Percentiles rank a stretch among this genome's conserved stretches.
Conservation (phyloP, 1,140 invertebrate genomes). For the Hydropsyche tenuis region DNA sequence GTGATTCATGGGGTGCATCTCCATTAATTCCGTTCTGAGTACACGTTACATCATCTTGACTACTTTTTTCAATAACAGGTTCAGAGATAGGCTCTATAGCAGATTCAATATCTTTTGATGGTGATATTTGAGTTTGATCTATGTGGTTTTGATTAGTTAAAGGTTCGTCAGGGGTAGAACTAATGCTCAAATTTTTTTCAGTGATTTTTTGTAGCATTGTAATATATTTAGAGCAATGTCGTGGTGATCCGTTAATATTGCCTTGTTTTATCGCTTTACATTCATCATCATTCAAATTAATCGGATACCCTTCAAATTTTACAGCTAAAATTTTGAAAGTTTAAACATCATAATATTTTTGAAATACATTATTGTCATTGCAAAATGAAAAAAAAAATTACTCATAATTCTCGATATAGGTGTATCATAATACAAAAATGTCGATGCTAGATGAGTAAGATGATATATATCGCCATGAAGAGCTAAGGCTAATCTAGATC, state of each 20-base stretch:
- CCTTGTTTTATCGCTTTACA: constrained; percentile 36
- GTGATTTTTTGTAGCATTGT: constrained; percentile 39
- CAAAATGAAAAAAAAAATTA: constrained; percentile 7
- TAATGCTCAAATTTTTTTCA: neutral
- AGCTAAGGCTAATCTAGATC: constrained; percentile 43
- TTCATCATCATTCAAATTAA: constrained; percentile 40
- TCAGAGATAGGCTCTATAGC: neutral
- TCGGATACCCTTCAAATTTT: constrained; percentile 44
- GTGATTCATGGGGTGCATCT: neutral
- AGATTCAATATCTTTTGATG: neutral
- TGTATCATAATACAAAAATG: constrained; percentile 43
- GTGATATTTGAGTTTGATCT: neutral
- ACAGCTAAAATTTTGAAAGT: constrained; percentile 39
- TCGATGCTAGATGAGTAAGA: constrained; percentile 40
- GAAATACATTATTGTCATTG: neutral
- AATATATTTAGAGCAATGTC: constrained; percentile 45
- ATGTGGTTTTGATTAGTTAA: constrained; percentile 1
- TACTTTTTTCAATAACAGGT: neutral
- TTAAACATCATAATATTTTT: neutral
- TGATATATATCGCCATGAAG: constrained; percentile 45
- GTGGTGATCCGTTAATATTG: constrained; percentile 45
- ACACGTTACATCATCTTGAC: too few relatives aligned
- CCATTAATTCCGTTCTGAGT: neutral
- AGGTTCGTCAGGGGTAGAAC: neutral
- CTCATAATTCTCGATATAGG: constrained; percentile 46